Evolutionary conservation across 23 tunicate species (phyloP).

Genomic region (Oikopleura dioica): DNA sequence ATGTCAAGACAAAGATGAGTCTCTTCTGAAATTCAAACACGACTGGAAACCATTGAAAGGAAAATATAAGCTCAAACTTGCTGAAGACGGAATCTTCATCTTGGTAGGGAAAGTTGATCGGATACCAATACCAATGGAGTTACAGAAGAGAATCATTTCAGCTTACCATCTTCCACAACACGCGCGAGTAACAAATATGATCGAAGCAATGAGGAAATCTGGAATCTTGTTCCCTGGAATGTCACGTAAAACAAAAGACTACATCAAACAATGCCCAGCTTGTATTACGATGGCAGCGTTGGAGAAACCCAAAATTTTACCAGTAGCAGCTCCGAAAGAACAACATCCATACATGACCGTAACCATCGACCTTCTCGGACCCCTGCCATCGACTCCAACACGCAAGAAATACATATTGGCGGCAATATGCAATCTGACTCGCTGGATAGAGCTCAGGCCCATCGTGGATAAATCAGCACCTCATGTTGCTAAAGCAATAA

Average conservation of each 20-base stretch:
- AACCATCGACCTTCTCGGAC: neutral
- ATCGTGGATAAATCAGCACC: neutral
- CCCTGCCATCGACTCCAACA: neutral
- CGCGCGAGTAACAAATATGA: no score
- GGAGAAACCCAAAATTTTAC: neutral
- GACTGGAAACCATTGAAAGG: no score
- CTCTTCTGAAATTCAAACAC: no score
- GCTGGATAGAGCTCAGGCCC: conserved; percentile 3
- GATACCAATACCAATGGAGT: no score
- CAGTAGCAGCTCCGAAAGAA: neutral
- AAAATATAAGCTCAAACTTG: no score
- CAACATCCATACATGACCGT: neutral
- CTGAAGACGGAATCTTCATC: no score
- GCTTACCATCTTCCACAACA: no score
- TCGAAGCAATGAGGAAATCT: no score
- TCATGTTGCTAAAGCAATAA: neutral
- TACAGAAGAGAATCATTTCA: no score
- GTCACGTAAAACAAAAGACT: neutral
- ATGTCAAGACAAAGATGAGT: no score
- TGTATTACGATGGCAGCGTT: neutral
- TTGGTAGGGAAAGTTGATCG: no score
- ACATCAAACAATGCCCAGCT: neutral
- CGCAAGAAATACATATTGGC: neutral
- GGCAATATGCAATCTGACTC: neutral
- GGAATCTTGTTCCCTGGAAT: neutral